Conservation (phyloP, 2,113 vertebrate genomes). For the Chaenocephalus aceratus region DNA sequence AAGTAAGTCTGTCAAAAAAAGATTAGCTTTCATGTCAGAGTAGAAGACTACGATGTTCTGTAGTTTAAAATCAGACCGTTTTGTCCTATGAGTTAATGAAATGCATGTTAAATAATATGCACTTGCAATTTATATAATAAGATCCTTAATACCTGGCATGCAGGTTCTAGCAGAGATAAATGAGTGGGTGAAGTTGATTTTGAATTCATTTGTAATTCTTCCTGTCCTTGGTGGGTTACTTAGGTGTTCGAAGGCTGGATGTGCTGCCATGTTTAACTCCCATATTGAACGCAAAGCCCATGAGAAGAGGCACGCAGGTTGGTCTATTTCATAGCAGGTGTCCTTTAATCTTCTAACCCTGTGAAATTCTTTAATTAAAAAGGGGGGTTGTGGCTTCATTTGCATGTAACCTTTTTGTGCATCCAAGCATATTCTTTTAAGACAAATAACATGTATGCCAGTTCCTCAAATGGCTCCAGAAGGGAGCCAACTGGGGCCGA, state of each 20-base stretch:
- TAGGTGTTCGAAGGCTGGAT: constrained; percentile 80
- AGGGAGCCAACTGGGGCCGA: background rate
- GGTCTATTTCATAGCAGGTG: constrained; percentile 15
- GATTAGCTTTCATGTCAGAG: no score
- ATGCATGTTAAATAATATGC: background rate
- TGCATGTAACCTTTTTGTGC: constrained; percentile 11
- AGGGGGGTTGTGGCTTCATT: background rate
- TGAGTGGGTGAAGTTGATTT: constrained; percentile 3
- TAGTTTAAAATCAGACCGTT: background rate
- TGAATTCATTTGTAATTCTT: constrained; percentile 21
- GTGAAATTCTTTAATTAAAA: constrained; percentile 10
- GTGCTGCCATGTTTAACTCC: constrained; percentile 74
- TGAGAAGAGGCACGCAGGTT: constrained; percentile 83
- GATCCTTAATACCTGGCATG: no score
- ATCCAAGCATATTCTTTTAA: background rate
- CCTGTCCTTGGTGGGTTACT: background rate
- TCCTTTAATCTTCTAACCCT: background rate
- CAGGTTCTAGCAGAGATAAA: background rate
- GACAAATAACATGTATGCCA: background rate
- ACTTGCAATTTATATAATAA: background rate
- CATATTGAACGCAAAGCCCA: constrained; percentile 77
- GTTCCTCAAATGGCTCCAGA: background rate
- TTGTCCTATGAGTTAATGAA: background rate
- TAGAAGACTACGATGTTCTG: background rate
- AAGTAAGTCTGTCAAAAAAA: constrained; percentile 63